A percentile compares a stretch with the other conserved stretches of the same genome.
Evolutionary conservation across 2,888 invertebrate species (phyloP).

Genomic region (Allacma fusca): DNA sequence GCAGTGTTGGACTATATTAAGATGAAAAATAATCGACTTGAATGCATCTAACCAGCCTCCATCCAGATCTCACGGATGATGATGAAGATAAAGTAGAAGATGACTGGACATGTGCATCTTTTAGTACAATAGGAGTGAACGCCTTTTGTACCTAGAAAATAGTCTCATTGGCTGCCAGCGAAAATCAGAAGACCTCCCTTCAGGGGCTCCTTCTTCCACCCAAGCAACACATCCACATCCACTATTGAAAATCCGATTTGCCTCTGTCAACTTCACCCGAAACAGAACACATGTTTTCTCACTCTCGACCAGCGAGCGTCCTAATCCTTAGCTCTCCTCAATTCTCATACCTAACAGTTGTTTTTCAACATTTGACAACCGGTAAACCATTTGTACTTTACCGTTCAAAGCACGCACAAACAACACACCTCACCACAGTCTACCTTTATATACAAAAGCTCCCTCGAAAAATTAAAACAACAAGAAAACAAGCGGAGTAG

Average conservation of each 20-base stretch:
- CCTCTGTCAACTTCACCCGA: conserved; percentile 17
- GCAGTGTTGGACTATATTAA: neutral
- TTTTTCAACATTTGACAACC: neutral
- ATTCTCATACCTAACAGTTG: conserved; percentile 12
- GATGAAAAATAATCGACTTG: conserved; percentile 2
- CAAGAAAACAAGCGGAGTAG: too few relatives aligned
- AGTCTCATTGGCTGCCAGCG: conserved; percentile 56
- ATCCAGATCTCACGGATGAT: conserved; percentile 16
- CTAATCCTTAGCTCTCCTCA: conserved; percentile 8
- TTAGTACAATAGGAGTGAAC: conserved; percentile 56
- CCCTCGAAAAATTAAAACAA: too few relatives aligned
- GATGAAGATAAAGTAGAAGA: conserved; percentile 45
- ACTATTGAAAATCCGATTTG: conserved; percentile 3
- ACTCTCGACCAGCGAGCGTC: conserved; percentile 33
- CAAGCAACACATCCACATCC: conserved; percentile 19
- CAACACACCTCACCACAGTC: neutral
- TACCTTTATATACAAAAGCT: neutral
- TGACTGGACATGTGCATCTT: conserved; percentile 57
- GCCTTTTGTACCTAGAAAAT: conserved; percentile 52
- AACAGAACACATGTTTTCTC: conserved; percentile 38
- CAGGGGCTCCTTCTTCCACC: conserved; percentile 18
- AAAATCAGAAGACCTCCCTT: conserved; percentile 50
- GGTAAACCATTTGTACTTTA: conserved; percentile 8
- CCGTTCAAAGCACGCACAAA: conserved; percentile 1
- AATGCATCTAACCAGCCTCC: conserved; percentile 16